phyloP scores from a whole-genome alignment of 1,140 invertebrate genomes.

The Geopemphigus sp. region DNA sequence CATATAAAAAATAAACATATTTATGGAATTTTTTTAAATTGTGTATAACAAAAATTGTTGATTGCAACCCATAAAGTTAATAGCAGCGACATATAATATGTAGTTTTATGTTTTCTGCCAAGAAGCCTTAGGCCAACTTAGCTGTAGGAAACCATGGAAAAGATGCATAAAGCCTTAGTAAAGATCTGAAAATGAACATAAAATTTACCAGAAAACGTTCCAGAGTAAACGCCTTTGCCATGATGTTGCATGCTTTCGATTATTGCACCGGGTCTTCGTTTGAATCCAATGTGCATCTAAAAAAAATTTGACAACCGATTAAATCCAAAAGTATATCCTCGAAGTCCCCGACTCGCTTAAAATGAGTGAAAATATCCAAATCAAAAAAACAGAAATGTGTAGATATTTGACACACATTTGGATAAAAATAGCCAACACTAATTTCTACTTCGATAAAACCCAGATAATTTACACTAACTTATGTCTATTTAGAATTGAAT shows the following conservation, averaged over 20 bases:
- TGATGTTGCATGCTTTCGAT: slow-evolving; percentile 92
- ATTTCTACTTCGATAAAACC: too few relatives aligned
- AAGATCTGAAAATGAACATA: slow-evolving; percentile 36
- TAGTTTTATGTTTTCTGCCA: slow-evolving; percentile 46
- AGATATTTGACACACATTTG: too few relatives aligned
- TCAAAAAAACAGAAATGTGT: too few relatives aligned
- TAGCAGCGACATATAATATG: not conserved
- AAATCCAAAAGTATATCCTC: too few relatives aligned
- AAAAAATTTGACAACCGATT: not conserved
- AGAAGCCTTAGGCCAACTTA: slow-evolving; percentile 41
- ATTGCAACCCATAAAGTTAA: slow-evolving; percentile 28
- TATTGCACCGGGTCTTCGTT: slow-evolving; percentile 71
- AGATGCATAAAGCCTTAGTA: slow-evolving; percentile 43
- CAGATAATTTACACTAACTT: too few relatives aligned
- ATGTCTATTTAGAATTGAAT: too few relatives aligned
- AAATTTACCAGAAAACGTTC: slow-evolving; percentile 59
- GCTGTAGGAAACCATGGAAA: slow-evolving; percentile 44
- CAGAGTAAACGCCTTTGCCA: slow-evolving; percentile 84
- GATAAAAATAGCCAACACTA: too few relatives aligned
- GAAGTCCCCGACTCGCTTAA: too few relatives aligned
- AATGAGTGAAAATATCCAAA: too few relatives aligned
- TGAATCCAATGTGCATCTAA: slow-evolving; percentile 51
- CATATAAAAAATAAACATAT: slow-evolving; percentile 7
- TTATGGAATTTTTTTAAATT: not conserved
- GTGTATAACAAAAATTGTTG: not conserved